phyloP scores from a whole-genome alignment of 2,113 vertebrate species.

The Macaca mulatta region DNA sequence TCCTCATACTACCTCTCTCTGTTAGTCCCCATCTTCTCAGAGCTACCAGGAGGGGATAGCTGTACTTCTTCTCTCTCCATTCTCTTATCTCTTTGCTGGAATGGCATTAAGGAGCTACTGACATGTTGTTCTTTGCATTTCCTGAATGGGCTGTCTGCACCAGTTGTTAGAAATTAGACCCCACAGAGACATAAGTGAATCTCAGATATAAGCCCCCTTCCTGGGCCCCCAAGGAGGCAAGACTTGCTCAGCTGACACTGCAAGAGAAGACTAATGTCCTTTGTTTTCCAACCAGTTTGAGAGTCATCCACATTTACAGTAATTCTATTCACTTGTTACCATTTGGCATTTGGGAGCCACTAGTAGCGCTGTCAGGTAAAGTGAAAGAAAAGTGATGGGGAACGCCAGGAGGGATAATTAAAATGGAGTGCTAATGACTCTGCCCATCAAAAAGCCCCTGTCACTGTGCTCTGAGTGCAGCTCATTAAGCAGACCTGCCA shows the following conservation, averaged over 20 bases:
- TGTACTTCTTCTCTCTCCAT: not conserved
- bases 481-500: constrained; percentile 46
- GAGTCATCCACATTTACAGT: constrained; percentile 28
- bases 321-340: constrained; percentile 56
- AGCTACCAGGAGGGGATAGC: not conserved
- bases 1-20: not conserved
- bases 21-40: not conserved
- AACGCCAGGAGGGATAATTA: constrained; percentile 66
- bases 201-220: not conserved
- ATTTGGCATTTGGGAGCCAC: constrained; percentile 51
- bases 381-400: constrained; percentile 36
- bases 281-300: constrained; percentile 42
- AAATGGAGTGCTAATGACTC: constrained; percentile 61
- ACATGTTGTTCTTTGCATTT: not conserved
- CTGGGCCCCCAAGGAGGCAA: not conserved
- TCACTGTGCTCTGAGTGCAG: not conserved
- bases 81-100: not conserved
- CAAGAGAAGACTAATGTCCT: constrained; percentile 18
- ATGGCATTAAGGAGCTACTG: not conserved
- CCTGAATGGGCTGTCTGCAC: not conserved
- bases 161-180: constrained; percentile 1
- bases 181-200: not conserved
- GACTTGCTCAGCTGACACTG: not conserved
- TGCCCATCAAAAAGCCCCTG: constrained; percentile 60
- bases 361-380: constrained; percentile 60